Evolutionary conservation across 2,888 invertebrate species (phyloP).

Genomic region (Melanostoma scalare): DNA sequence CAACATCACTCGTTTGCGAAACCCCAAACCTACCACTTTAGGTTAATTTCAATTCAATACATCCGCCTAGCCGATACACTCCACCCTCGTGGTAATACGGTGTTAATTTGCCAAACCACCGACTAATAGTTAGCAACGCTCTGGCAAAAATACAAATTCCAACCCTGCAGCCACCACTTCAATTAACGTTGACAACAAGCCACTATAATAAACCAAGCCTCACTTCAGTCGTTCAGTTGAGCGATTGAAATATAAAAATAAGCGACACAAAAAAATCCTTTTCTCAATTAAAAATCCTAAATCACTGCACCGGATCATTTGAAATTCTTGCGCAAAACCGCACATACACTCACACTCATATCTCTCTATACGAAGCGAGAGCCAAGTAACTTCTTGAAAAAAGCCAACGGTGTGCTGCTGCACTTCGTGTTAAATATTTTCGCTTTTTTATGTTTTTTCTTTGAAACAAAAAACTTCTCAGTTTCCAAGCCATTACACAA

Average conservation of each 20-base stretch:
- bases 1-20: constrained; percentile 15
- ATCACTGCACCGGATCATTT: constrained; percentile 58
- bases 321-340: constrained; percentile 61
- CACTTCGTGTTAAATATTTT: constrained; percentile 42
- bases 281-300: constrained; percentile 68
- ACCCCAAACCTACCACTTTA: constrained; percentile 45
- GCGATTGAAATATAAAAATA: constrained; percentile 12
- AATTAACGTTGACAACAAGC: constrained; percentile 54
- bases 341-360: constrained; percentile 12
- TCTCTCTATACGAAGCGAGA: neutral
- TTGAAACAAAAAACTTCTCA: constrained; percentile 33
- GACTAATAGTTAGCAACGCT: constrained; percentile 42
- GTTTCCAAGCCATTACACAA: constrained; percentile 61
- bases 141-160: constrained; percentile 40
- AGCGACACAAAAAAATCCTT: constrained; percentile 38
- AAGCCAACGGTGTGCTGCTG: neutral
- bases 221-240: constrained; percentile 16
- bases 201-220: constrained; percentile 50
- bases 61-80: constrained; percentile 30
- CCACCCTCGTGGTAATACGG: constrained; percentile 40
- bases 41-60: constrained; percentile 57
- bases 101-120: constrained; percentile 65
- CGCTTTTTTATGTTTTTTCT: constrained; percentile 3
- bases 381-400: too few species aligned
- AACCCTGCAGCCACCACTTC: constrained; percentile 59